Base-by-base conservation (phyloP, 2,797 vertebrate species). In the Ibycter americanus region DNA sequence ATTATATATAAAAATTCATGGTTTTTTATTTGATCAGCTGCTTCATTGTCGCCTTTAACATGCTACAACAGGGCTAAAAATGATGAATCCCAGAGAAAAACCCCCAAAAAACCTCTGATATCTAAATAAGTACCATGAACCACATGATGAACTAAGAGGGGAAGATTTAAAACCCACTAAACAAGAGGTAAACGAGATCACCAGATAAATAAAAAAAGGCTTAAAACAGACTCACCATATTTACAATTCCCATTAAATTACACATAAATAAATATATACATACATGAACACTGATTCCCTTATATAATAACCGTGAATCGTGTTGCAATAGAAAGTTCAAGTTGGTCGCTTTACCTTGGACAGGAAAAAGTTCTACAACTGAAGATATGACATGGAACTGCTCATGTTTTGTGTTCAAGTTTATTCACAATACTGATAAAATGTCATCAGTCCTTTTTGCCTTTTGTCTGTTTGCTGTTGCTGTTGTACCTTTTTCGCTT, bases 211-310 rank as follows among this genome's bases (percentile, higher is more conserved):
- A 98, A 99, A 99, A 99, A 98, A 98, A 99, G 98, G 99, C 98
- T 99, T 99, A 98, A 99, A 98, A 99, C 99, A 99, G 99, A 99
- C 99, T 99, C 99, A 99, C 99, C 99, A 99, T 99, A 99, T 99
- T 99, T 99, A 99, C 99, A 99, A 99, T 99, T 99, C 99, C 99
- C 99, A 99, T 99, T 99, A 99, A 99, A 99, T 99, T 99, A 99
- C 99, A 99, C 99, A 99, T 99, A 99, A 99, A 99, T 99, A 99
- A 99, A 99, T 99, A 99, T 99, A 99, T 99, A 99, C 99, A 99
- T 99, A 99, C 98, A 99, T 99, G 99, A 99, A 99, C 99, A 99
- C 99, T 98, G 99, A 99, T 99, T 99, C 99, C 99, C 99, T 99
- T 99, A 99, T 99, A 99, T 99, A 98, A 97, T 96, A 99, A 99